Evolutionary conservation across 2,113 vertebrate genomes (phyloP), one percentile per base, ranked within the genome.

Genomic region (Leuciscus idus): DNA sequence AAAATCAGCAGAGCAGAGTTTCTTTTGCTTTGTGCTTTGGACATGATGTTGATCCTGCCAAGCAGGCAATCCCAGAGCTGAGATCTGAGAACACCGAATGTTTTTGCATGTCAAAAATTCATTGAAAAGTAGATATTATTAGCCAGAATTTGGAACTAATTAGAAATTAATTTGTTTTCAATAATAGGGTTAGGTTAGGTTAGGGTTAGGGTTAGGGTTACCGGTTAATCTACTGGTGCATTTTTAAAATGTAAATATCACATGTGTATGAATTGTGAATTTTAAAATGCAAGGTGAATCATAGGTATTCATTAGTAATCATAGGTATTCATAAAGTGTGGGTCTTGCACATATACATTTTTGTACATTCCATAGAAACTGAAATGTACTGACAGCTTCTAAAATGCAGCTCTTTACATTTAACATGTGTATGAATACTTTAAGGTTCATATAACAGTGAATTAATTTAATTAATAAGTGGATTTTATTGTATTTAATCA

Each of bases 1-100:
- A 84, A 84, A 74, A 84, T 74, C 68, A 73, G 68, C 30, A n/a
- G 50, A 73, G 68, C 33, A 43, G 43, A 43, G 48, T 83, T 83
- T 26, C 82, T 72, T 28, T 26, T 73, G 64, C 81, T 62, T 81
- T 81, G 78, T 62, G 78, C 33, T 62, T 66, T 73, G 82, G 50
- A 72, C 68, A 59, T 43, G 82, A 84, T 43, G 50, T 73, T 84
- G 50, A 73, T 84, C 82, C 33, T 72, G 82, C 50, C 28, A 55
- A 84, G 52, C 50, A 43, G 30, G 59, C 66, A 19, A 28, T 50
- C 48, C 4, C 61, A 81, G 80, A 33, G 62, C 19, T 21, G 64
- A 83, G 62, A 46, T 57, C 48, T 81, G 39, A 66, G 26, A 68
- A 23, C 9, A 48, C 59, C 1, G n/a, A 23, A 39, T n/a, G 30